phyloP scores from a whole-genome alignment of 2,113 vertebrate genomes.

The Aviceda subcristata region DNA sequence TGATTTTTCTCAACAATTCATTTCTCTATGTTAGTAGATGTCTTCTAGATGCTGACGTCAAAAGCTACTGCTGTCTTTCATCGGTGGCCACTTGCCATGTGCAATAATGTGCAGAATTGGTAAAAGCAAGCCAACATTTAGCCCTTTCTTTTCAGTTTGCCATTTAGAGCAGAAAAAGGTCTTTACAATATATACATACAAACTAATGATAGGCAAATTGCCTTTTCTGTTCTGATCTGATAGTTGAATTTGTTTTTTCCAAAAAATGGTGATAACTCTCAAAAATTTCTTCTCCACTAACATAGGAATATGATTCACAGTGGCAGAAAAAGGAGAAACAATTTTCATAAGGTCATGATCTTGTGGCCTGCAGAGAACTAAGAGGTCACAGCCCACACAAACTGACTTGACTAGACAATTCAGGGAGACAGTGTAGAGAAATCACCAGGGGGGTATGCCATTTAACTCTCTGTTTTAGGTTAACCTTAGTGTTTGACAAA shows the following conservation, averaged over 20 bases:
- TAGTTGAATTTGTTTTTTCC: background rate
- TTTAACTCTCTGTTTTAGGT: background rate
- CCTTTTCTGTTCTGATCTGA: background rate
- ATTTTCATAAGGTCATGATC: conserved; percentile 56
- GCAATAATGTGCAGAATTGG: background rate
- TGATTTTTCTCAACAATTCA: background rate
- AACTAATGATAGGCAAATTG: background rate
- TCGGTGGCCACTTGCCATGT: background rate
- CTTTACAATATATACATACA: background rate
- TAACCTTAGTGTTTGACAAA: background rate
- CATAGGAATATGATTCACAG: background rate
- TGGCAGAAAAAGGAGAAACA: background rate
- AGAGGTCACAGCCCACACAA: conserved; percentile 58
- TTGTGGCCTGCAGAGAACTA: conserved; percentile 65
- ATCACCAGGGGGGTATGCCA: background rate
- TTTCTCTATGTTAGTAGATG: background rate
- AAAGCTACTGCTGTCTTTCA: background rate
- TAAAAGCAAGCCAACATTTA: background rate
- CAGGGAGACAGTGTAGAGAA: conserved; percentile 59
- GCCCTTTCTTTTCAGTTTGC: background rate
- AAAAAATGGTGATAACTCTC: background rate
- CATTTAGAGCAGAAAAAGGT: background rate
- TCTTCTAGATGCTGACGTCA: background rate
- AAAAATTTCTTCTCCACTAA: background rate
- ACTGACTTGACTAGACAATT: conserved; percentile 23